Conservation (phyloP, 2,797 vertebrate genomes). For the Aplochiton taeniatus region DNA sequence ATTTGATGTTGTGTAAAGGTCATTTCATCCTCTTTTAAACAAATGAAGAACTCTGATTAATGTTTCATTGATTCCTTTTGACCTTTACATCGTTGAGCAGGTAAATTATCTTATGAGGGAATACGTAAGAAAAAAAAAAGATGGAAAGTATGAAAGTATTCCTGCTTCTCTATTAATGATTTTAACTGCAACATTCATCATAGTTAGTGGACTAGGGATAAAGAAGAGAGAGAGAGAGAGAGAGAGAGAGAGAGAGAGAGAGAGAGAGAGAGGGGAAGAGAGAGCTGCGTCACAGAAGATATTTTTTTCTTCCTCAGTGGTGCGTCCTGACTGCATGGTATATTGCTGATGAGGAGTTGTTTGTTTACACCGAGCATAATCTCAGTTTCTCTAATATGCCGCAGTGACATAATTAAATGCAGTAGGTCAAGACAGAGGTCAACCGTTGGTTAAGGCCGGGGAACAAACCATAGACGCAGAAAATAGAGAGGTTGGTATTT, state of each 20-base stretch:
- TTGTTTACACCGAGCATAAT: slow-evolving; percentile 40
- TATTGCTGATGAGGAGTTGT: slow-evolving; percentile 18
- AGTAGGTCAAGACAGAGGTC: slow-evolving; percentile 22
- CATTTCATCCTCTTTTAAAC: slow-evolving; percentile 68
- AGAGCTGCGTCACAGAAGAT: slow-evolving; percentile 11
- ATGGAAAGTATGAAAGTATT: slow-evolving; percentile 54
- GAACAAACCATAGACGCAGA: neutral
- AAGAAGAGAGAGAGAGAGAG: neutral
- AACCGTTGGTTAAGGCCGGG: slow-evolving; percentile 20
- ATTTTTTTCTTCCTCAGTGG: slow-evolving; percentile 21
- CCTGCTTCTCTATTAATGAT: slow-evolving; percentile 46
- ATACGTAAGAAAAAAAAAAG: slow-evolving; percentile 50
- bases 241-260: slow-evolving; percentile 9
- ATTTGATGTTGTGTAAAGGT: slow-evolving; percentile 70
- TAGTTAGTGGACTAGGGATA: slow-evolving; percentile 33
- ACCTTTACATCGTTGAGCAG: slow-evolving; percentile 62
- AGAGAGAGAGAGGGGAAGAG: too few species aligned
- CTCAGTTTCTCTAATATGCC: slow-evolving; percentile 22
- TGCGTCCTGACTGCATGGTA: slow-evolving; percentile 4
- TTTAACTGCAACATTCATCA: slow-evolving; percentile 57
- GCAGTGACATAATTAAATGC: slow-evolving; percentile 42
- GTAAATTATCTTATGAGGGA: slow-evolving; percentile 66
- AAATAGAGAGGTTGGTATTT: too few species aligned
- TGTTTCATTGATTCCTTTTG: slow-evolving; percentile 71
- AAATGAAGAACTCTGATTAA: slow-evolving; percentile 67